Base-by-base conservation (phyloP, 2,888 invertebrate genomes). In the Watsonalla binaria region DNA sequence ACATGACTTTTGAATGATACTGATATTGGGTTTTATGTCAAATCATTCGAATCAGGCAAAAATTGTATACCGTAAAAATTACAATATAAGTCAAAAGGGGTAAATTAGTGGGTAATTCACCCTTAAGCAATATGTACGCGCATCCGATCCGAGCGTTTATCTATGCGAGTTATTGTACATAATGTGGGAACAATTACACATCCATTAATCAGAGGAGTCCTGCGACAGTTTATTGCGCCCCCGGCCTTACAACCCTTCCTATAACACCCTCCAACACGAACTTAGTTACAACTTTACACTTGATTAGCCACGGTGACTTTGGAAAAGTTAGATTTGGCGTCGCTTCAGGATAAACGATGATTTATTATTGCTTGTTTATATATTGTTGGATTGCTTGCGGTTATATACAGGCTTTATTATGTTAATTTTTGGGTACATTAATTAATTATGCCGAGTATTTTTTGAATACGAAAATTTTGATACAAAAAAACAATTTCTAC, bases 181-280 rank as follows among this genome's bases (percentile, higher is more conserved):
- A 84, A 84, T 86, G 83, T 84, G 82, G 84, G 82, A 84, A 83
- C 84, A 87, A 87, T 87, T 87, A 87, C 84, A 82, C 78, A 74
- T 70, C 75, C 86, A 86, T 86, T 86, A 83, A 86, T 87, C 86
- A 87, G 75, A 62, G 72, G 69, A 76, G 79, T 78, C 77, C 82
- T 82, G 74, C 75, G 76, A 73, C 82, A 78, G 79, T 84, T 79
- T 81, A 83, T 82, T 78, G 77, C 76, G 76, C 75, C 79, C 78
- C 80, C 72, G 74, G 78, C 78, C 79, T 79, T 77, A 62, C 78
- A 81, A 81, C 83, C 85, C 84, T 83, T 82, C 76, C 71, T 69
- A 70, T 74, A 75, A 82, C 79, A 67, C 81, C 83, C 82, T 65
- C 65, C 56, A 61, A 58, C 59, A 61, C 51, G 46, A 54, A 56